Conservation (phyloP, 2,888 invertebrate genomes). For the Sminthurides aquaticus region DNA sequence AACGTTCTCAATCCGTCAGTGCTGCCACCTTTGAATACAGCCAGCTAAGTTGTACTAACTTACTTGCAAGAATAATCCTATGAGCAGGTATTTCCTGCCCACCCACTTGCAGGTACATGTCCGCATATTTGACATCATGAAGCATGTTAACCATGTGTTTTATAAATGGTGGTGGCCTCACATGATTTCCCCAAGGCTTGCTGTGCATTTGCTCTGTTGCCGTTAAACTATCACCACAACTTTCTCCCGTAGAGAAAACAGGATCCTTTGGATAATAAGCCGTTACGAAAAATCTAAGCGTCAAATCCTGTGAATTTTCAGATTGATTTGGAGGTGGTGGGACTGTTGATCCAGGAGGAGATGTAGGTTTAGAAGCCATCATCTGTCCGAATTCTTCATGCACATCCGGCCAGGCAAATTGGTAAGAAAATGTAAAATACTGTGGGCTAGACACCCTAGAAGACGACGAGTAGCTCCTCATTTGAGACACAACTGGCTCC, state of each 20-base stretch:
- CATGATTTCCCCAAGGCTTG: not conserved
- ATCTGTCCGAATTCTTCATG: conserved; percentile 26
- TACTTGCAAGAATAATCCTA: conserved; percentile 34
- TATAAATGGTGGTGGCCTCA: conserved; percentile 26
- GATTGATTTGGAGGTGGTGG: not conserved
- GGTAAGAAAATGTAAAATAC: conserved; percentile 31
- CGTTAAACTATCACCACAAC: conserved; percentile 11
- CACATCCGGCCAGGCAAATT: conserved; percentile 33
- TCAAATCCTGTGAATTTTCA: conserved; percentile 14
- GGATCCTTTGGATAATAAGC: conserved; percentile 37
- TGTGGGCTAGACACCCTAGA: conserved; percentile 12
- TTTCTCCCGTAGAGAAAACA: conserved; percentile 20
- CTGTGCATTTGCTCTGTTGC: not conserved
- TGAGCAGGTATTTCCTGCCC: conserved; percentile 34
- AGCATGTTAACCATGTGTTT: conserved; percentile 27
- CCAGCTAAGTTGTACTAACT: no score
- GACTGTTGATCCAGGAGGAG: not conserved
- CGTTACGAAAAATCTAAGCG: conserved; percentile 29
- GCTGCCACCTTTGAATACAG: no score
- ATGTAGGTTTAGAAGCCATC: not conserved
- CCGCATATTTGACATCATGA: conserved; percentile 31
- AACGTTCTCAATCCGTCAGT: no score
- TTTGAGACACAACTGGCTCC: conserved; percentile 29
- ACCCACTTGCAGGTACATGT: conserved; percentile 30
- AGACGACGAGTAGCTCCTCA: conserved; percentile 17